Conservation (phyloP, 1,140 invertebrate genomes). For the Cotesia vestalis region DNA sequence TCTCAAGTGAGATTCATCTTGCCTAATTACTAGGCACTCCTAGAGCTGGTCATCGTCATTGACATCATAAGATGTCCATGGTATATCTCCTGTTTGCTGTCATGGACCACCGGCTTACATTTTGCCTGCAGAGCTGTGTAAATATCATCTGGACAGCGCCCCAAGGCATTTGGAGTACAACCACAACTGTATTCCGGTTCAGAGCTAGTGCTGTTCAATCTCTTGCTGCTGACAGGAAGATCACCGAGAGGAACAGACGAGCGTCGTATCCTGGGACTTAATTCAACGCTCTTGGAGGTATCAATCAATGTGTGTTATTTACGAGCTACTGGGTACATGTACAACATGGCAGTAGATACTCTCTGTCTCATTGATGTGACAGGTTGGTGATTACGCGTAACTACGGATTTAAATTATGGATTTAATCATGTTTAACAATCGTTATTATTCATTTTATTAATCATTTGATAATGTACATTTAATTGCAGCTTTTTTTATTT, state of each 20-base stretch:
- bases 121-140: too few species aligned
- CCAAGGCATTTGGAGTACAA: too few species aligned
- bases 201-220: too few species aligned
- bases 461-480: background rate
- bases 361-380: constrained; percentile 37
- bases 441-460: constrained; percentile 1
- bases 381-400: constrained; percentile 44
- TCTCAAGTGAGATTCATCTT: constrained; percentile 1
- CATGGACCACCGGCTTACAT: too few species aligned
- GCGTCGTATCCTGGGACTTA: too few species aligned
- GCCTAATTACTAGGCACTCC: too few species aligned
- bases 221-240: background rate
- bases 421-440: constrained; percentile 21
- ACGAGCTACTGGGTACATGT: constrained; percentile 28
- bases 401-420: constrained; percentile 22
- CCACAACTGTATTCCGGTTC: too few species aligned
- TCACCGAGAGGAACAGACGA: background rate
- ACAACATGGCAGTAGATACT: constrained; percentile 23
- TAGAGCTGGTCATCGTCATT: too few species aligned
- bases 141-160: too few species aligned
- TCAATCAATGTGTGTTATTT: constrained; percentile 33
- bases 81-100: too few species aligned
- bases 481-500: constrained; percentile 13
- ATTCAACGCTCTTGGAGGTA: background rate
- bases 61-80: too few species aligned